These are phyloP conservation scores for Aethina tumida DNA, from an alignment of 1,140 invertebrate genomes.

Conservation along the genomic window DNA sequence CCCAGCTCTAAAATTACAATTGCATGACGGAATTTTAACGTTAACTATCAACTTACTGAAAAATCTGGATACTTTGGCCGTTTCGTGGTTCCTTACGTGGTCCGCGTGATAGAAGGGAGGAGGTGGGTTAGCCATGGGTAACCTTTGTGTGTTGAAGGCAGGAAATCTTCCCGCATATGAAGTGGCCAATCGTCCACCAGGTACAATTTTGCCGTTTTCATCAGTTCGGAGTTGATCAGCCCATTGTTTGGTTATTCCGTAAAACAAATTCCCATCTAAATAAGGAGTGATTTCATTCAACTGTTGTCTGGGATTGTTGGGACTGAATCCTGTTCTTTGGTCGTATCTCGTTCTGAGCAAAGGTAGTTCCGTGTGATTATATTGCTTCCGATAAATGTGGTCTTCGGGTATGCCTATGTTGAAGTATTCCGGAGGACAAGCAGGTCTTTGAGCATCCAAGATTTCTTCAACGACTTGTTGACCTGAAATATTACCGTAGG, in stretches of 20 bases:
- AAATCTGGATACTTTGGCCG: conserved; percentile 41
- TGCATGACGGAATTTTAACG: conserved; percentile 6
- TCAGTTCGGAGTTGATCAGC: conserved; percentile 44
- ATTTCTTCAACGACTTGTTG: conserved; percentile 56
- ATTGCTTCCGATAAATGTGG: conserved; percentile 32
- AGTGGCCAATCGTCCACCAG: conserved; percentile 36
- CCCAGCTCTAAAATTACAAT: conserved; percentile 41
- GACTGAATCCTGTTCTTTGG: conserved; percentile 39
- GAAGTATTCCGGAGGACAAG: conserved; percentile 47
- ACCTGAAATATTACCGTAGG: conserved; percentile 38
- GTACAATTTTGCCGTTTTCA: conserved; percentile 38
- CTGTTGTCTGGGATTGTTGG: conserved; percentile 49
- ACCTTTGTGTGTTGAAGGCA: conserved; percentile 38
- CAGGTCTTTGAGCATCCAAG: conserved; percentile 45
- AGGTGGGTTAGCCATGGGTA: conserved; percentile 52
- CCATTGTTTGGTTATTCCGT: conserved; percentile 49
- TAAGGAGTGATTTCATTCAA: conserved; percentile 53
- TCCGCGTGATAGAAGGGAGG: conserved; percentile 41
- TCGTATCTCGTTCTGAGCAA: conserved; percentile 42
- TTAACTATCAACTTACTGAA: conserved; percentile 40
- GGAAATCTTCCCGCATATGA: conserved; percentile 40
- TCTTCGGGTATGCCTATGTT: conserved; percentile 42
- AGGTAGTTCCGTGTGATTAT: conserved; percentile 36
- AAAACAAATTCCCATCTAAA: conserved; percentile 49
- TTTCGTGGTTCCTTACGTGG: conserved; percentile 35